Conservation (phyloP, 1,140 invertebrate species). For the Lepidurus packardi region DNA sequence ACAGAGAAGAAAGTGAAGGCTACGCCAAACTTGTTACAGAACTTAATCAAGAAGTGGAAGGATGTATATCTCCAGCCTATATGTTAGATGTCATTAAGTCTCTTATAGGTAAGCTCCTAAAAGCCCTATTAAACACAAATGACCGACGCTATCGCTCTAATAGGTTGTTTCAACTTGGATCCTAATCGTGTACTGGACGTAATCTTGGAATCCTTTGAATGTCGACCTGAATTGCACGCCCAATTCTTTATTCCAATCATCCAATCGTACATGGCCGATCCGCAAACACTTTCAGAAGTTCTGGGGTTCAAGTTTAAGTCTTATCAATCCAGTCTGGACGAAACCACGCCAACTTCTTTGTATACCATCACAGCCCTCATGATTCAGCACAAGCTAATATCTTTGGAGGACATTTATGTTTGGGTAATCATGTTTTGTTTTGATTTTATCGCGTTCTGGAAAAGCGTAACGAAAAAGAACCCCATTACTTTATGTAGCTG, state of each 20-base stretch:
- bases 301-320: conserved; percentile 90
- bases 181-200: conserved; percentile 96
- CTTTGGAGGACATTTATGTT: conserved; percentile 79
- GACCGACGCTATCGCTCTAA: neutral
- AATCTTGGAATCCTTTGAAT: conserved; percentile 94
- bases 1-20: conserved; percentile 97
- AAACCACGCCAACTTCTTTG: conserved; percentile 61
- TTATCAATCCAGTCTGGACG: conserved; percentile 54
- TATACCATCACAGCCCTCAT: conserved; percentile 85
- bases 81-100: conserved; percentile 81
- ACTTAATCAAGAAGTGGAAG: conserved; percentile 77
- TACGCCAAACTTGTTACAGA: conserved; percentile 97
- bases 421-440: conserved; percentile 61
- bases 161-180: conserved; percentile 97
- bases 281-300: conserved; percentile 81
- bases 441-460: conserved; percentile 16
- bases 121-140: conserved; percentile 21
- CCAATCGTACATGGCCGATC: conserved; percentile 76
- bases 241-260: conserved; percentile 75
- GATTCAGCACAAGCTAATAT: conserved; percentile 77
- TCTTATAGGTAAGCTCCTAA: conserved; percentile 66
- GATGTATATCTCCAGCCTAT: conserved; percentile 53
- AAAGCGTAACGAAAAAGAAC: neutral
- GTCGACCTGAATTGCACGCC: conserved; percentile 55
- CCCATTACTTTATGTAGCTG: conserved; percentile 53